Evolutionary conservation across 92 coral and sea anemone species (phyloP).

Genomic region (Epizoanthus ramosus): DNA sequence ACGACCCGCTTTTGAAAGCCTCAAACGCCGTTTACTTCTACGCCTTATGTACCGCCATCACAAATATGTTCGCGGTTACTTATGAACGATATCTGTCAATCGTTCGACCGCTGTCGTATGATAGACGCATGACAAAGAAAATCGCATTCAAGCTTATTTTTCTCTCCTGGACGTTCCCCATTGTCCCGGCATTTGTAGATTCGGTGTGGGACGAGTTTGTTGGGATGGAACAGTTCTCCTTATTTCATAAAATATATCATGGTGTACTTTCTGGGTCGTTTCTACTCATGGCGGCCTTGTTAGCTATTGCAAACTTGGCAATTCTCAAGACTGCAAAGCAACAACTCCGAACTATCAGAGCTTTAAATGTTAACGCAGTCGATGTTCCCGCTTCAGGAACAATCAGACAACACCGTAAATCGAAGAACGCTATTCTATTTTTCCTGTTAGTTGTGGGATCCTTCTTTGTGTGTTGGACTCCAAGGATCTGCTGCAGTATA

Average conservation of each 20-base stretch:
- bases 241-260: slow-evolving; percentile 30
- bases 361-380: neutral
- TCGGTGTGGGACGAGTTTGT: slow-evolving; percentile 3
- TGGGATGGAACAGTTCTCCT: slow-evolving; percentile 35
- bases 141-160: neutral
- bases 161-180: slow-evolving; percentile 37
- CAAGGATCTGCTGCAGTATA: slow-evolving; percentile 34
- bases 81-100: slow-evolving; percentile 48
- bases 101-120: slow-evolving; percentile 35
- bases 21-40: slow-evolving; percentile 33
- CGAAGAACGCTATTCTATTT: slow-evolving; percentile 36
- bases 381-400: neutral
- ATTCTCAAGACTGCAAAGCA: slow-evolving; percentile 39
- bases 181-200: slow-evolving; percentile 11
- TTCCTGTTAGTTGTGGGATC: slow-evolving; percentile 40
- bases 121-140: slow-evolving; percentile 25
- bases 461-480: slow-evolving; percentile 44
- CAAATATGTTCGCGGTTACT: slow-evolving; percentile 40
- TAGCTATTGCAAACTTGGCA: slow-evolving; percentile 35
- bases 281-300: slow-evolving; percentile 5
- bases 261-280: slow-evolving; percentile 25
- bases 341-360: slow-evolving; percentile 38
- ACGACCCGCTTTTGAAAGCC: neutral
- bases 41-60: slow-evolving; percentile 30
- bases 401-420: neutral